Evolutionary conservation across 2,113 vertebrate species (phyloP).

Genomic region (western clawed frog (Xenopus tropicalis)): DNA sequence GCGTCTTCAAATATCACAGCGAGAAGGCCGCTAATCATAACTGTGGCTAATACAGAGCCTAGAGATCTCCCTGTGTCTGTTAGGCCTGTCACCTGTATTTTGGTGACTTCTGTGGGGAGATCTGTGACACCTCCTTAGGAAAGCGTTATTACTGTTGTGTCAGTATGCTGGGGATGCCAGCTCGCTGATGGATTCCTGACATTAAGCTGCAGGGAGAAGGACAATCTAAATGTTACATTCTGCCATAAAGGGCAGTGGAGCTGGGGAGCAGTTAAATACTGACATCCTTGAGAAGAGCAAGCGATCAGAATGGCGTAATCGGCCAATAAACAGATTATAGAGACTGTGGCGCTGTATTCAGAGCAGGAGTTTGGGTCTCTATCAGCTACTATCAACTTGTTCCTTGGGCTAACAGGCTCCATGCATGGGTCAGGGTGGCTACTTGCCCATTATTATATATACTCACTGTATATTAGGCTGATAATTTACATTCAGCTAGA

Average conservation of each 20-base stretch:
- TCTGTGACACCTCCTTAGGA: conserved; percentile 26
- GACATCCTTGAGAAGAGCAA: not conserved
- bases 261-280: conserved; percentile 16
- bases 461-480: too few species aligned
- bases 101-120: conserved; percentile 31
- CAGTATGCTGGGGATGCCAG: conserved; percentile 30
- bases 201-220: conserved; percentile 24
- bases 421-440: too few species aligned
- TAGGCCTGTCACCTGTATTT: conserved; percentile 46
- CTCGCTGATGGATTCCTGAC: conserved; percentile 18
- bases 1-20: conserved; percentile 43
- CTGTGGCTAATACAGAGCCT: conserved; percentile 47
- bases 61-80: conserved; percentile 44
- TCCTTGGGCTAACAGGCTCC: not conserved
- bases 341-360: not conserved
- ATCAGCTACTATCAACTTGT: not conserved
- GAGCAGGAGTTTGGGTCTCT: not conserved
- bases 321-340: not conserved
- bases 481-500: too few species aligned
- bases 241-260: conserved; percentile 3
- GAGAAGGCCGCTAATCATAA: conserved; percentile 49
- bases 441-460: too few species aligned
- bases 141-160: conserved; percentile 31
- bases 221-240: conserved; percentile 44
- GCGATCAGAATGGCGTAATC: not conserved